Evolutionary conservation across 2,113 vertebrate species (phyloP), one percentile per base, ranked within the genome.

Genomic region (Tapirus terrestris): DNA sequence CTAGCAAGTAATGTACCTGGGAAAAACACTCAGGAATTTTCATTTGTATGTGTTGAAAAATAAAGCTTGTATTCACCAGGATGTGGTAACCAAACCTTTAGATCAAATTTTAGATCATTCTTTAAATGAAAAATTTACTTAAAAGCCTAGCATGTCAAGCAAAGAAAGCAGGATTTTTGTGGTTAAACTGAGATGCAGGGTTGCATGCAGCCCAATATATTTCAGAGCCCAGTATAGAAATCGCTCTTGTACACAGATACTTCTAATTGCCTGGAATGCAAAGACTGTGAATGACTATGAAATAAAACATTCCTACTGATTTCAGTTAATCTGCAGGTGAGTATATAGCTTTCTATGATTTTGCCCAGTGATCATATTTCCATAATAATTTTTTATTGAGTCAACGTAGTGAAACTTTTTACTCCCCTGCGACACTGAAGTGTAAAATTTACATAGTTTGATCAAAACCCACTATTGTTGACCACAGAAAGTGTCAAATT

Each of bases 301-400:
- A 92, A 84, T 23, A 90, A 92, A 96, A 36, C 29, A 67, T 63
- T 81, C 27, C 79, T 82, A 36, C 53, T 73, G n/a, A 80, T 84
- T 48, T 73, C 61, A 77, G 8, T 73, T 51, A 29, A 88, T 95
- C 81, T 91, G 60, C 45, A 98, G 76, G 68, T 75, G 3, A 5
- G 14, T 39, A 31, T 17, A 48, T 33, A 84, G 43, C 48, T 27
- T 82, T 87, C 75, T 76, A n/a, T 79, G 76, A 89, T 72, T 89
- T 89, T 96, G 60, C 14, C 33, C 83, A 82, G 39, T 51, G 63
- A 70, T 65, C 18, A 51, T 68, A 86, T 51, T 93, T 61, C 36
- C 51, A 58, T 68, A 70, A 39, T 72, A 31, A 65, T 77, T 77
- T 95, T 90, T 90, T 61, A 87, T 73, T 88, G n/a, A 12, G 21